A percentile compares a stretch with the other conserved stretches of the same genome.
phyloP scores from a whole-genome alignment of 1,140 invertebrate genomes.

The Polypedilum vanderplanki region DNA sequence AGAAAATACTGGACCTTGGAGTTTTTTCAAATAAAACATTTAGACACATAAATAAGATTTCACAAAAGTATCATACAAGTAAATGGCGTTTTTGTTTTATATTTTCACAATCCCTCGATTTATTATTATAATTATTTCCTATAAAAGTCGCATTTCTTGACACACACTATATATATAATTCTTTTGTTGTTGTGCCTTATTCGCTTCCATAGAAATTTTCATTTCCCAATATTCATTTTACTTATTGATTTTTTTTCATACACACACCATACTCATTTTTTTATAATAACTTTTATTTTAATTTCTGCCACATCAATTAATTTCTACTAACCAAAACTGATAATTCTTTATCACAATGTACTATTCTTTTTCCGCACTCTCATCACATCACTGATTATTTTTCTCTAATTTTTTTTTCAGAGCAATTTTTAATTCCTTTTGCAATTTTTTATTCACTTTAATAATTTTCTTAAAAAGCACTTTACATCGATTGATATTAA shows the following conservation, averaged over 20 bases:
- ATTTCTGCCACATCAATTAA: neutral
- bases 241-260: slow-evolving; percentile 20
- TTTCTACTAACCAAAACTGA: neutral
- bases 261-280: neutral
- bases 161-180: neutral
- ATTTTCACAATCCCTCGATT: no score
- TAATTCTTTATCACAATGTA: slow-evolving; percentile 7
- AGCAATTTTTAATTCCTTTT: neutral
- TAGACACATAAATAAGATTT: no score
- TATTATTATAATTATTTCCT: no score
- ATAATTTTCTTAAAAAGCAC: no score
- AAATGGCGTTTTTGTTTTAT: no score
- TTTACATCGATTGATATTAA: no score
- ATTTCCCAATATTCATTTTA: neutral
- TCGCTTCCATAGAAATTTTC: neutral
- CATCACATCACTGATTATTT: neutral
- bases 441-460: no score
- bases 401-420: neutral
- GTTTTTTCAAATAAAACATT: no score
- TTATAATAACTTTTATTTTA: neutral
- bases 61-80: no score
- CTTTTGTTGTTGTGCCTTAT: neutral
- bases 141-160: no score
- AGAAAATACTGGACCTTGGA: no score
- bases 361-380: neutral